Percentiles rank a stretch among this genome's conserved stretches.
These are phyloP conservation scores for Polyploca ridens DNA, from an alignment of 2,888 invertebrate genomes.

Conservation along the genomic window DNA sequence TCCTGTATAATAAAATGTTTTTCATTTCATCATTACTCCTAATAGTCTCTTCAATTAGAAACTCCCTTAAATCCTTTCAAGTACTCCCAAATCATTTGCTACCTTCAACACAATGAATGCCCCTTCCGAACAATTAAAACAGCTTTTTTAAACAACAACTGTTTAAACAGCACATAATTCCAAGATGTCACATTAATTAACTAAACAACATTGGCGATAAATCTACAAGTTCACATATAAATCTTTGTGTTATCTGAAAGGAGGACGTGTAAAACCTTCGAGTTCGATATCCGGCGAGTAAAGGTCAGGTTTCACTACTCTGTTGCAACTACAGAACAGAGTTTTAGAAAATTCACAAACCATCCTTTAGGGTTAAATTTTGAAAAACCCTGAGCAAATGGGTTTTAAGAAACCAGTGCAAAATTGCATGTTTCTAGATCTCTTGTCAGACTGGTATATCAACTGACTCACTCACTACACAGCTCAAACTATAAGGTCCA, in stretches of 20 bases:
- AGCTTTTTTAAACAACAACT: not conserved
- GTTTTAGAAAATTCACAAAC: not conserved
- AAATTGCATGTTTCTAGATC: no score
- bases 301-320: constrained; percentile 3
- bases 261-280: constrained; percentile 27
- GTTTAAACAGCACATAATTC: constrained; percentile 8
- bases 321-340: not conserved
- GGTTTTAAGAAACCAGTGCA: no score
- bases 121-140: not conserved
- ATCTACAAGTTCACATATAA: constrained; percentile 31
- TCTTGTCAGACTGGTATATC: no score
- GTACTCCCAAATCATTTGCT: not conserved
- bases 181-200: constrained; percentile 10
- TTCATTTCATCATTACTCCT: no score
- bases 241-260: constrained; percentile 32
- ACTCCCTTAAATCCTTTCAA: not conserved
- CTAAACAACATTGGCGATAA: constrained; percentile 14
- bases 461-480: no score
- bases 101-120: not conserved
- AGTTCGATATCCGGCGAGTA: constrained; percentile 19
- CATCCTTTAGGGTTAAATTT: not conserved
- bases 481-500: no score
- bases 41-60: no score
- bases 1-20: no score
- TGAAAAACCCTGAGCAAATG: no score